Base-by-base conservation (phyloP, 2,113 vertebrate genomes). In the Sprattus sprattus region DNA sequence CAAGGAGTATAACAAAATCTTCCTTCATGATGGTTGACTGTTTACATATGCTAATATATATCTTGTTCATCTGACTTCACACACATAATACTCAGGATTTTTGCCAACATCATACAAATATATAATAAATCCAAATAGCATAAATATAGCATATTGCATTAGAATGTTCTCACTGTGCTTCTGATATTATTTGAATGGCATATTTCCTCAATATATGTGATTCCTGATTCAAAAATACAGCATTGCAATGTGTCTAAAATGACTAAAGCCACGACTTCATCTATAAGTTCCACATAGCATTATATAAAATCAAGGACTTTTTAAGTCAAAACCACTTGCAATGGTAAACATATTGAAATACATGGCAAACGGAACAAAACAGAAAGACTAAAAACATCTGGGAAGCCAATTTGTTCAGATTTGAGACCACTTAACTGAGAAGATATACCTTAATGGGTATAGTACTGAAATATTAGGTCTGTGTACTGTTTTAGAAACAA, bases 131-230 rank as follows among this genome's bases (percentile, higher is more conserved):
- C 25, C 71, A 78, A 39, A 78, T 32, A 78, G 28, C 71, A 78
- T 78, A 78, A 78, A 78, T 78, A 78, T 78, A 78, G 71, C 28
- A 78, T 78, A 78, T 78, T 78, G 71, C 71, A 78, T 78, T 78
- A 39, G 71, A 78, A 78, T 78, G 71, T 78, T 78, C 32, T 78
- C 28, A 39, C 71, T 78, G 71, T 78, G 71, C 71, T 78, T 78
- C 11, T 78, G 71, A 32, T 78, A 78, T 78, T 78, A 78, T 78
- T 39, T 78, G 15, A 78, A 78, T 78, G 71, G 71, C 71, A 32
- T 78, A 78, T 78, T 78, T 78, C 71, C 71, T 78, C 71, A 78
- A 39, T 39, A 78, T 16, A 78, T 39, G 32, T 32, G 71, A 78
- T 78, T 78, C 71, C 71, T 78, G 71, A 78, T 78, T 78, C 10